These are phyloP conservation scores for Cladopsammia gracilis DNA, from an alignment of 64 coral and sea anemone species.

Conservation along the genomic window DNA sequence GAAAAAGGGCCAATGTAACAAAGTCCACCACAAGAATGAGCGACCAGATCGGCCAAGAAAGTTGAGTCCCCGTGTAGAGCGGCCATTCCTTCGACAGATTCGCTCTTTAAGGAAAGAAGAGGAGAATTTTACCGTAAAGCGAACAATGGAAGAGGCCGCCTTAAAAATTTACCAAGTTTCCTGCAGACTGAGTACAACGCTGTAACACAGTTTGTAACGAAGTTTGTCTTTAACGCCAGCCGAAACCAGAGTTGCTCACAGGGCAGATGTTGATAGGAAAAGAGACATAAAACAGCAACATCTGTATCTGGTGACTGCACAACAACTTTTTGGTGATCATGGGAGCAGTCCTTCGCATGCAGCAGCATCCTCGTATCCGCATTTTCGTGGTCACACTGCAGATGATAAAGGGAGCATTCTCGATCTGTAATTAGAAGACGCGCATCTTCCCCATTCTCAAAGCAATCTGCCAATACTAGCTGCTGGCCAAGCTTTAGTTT, in stretches of 20 bases:
- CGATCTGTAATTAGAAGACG: background rate
- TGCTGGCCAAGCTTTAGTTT: background rate
- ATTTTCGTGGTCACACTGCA: constrained; percentile 36
- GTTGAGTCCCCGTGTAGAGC: too few species aligned
- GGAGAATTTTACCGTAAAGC: too few species aligned
- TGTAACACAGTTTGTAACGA: too few species aligned
- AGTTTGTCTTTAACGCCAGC: constrained; percentile 47
- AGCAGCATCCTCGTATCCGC: constrained; percentile 59
- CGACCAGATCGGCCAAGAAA: too few species aligned
- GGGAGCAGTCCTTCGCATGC: constrained; percentile 16
- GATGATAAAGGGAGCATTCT: background rate
- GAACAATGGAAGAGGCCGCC: too few species aligned
- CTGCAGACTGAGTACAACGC: too few species aligned
- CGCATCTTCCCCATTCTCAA: background rate
- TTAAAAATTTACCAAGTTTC: too few species aligned
- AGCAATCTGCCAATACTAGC: constrained; percentile 23
- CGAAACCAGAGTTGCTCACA: constrained; percentile 44
- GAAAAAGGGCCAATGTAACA: too few species aligned
- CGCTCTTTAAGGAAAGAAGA: too few species aligned
- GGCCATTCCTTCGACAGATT: too few species aligned
- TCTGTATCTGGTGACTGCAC: constrained; percentile 63
- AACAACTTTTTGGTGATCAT: constrained; percentile 14
- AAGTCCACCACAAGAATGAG: too few species aligned
- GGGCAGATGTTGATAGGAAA: background rate
- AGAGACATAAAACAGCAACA: constrained; percentile 16